These are phyloP conservation scores for Eulemur albifrons DNA, from an alignment of 2,797 vertebrate species.

Conservation along the genomic window DNA sequence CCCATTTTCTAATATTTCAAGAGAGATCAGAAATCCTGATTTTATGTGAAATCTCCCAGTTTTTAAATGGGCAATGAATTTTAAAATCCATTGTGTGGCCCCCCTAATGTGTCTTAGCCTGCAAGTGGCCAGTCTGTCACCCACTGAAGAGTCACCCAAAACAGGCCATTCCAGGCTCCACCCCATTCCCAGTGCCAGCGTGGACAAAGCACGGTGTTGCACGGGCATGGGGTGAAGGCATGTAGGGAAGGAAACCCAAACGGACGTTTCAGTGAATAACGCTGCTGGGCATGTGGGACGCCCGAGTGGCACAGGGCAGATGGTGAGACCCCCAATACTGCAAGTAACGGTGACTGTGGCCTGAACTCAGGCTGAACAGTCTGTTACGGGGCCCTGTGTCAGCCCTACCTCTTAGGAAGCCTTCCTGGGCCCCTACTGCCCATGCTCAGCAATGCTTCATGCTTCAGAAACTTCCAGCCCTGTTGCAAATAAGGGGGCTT, in stretches of 20 bases:
- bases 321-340: rapidly evolving
- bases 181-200: not conserved
- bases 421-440: not conserved
- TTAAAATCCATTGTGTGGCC: not conserved
- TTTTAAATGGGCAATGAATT: not conserved
- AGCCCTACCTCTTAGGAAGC: not conserved
- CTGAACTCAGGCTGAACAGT: not conserved
- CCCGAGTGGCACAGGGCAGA: too few relatives aligned
- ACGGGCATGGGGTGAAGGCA: not conserved
- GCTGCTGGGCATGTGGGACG: not conserved
- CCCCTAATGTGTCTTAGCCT: not conserved
- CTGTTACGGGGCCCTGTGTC: not conserved
- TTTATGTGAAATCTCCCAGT: not conserved
- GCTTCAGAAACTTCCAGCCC: not conserved
- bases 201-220: not conserved
- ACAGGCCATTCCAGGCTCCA: not conserved
- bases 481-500: not conserved
- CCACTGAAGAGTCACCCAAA: not conserved
- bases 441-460: not conserved
- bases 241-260: not conserved
- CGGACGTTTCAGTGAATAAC: not conserved
- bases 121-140: not conserved
- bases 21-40: not conserved
- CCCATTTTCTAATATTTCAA: not conserved
- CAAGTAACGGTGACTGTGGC: not conserved